Conservation (phyloP, 2,113 vertebrate genomes). For the Furnarius figulus region DNA sequence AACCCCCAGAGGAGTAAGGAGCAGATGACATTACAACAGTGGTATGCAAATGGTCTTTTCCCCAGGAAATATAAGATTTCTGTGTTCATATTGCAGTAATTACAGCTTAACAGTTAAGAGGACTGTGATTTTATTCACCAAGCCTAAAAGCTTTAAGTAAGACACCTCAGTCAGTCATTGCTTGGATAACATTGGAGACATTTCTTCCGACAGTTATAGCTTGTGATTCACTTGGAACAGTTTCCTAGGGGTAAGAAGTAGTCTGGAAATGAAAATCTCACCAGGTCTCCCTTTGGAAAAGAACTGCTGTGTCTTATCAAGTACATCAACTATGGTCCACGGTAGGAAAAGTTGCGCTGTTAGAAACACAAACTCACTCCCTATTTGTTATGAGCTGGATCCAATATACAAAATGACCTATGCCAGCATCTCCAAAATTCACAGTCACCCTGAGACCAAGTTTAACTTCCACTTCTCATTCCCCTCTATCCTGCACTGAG, state of each 20-base stretch:
- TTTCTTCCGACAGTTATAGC: slow-evolving; percentile 27
- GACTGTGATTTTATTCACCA: slow-evolving; percentile 27
- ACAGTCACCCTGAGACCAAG: slow-evolving; percentile 35
- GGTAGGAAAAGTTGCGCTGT: background rate
- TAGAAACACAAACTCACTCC: slow-evolving; percentile 55
- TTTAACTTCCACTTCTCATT: background rate
- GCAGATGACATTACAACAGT: slow-evolving; percentile 45
- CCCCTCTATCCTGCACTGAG: background rate
- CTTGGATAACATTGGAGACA: slow-evolving; percentile 41
- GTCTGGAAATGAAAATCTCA: slow-evolving; percentile 18
- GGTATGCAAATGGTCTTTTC: slow-evolving; percentile 55
- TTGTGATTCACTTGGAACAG: slow-evolving; percentile 41
- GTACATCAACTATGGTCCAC: background rate
- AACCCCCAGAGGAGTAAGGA: slow-evolving; percentile 36
- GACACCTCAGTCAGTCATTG: slow-evolving; percentile 34
- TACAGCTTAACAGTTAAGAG: slow-evolving; percentile 55
- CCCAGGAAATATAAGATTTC: slow-evolving; percentile 46
- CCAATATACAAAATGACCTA: slow-evolving; percentile 30
- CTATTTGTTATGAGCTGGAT: slow-evolving; percentile 41
- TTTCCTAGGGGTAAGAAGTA: slow-evolving; percentile 42
- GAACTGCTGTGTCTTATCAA: background rate
- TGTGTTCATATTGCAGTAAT: slow-evolving; percentile 44
- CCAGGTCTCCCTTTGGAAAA: slow-evolving; percentile 17
- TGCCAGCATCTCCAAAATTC: slow-evolving; percentile 37
- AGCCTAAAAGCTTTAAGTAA: slow-evolving; percentile 47